Percentiles rank a stretch among this genome's conserved stretches.
These are phyloP conservation scores for Pogonus chalceus DNA, from an alignment of 1,140 invertebrate genomes.

Conservation along the genomic window DNA sequence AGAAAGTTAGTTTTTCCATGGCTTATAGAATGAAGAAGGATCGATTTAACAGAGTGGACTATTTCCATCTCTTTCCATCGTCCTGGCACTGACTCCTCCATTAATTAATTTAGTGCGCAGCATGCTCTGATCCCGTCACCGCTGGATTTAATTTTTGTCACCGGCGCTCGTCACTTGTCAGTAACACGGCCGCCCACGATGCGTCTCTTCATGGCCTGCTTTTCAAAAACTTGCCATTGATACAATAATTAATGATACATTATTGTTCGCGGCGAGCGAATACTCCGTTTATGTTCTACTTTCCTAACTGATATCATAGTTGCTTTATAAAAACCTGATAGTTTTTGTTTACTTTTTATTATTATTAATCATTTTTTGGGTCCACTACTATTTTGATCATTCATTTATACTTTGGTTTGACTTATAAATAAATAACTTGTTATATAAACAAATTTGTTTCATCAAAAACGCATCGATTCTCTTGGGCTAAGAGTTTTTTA, in stretches of 20 bases:
- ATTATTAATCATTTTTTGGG: too few relatives aligned
- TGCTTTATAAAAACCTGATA: too few relatives aligned
- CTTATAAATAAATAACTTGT: too few relatives aligned
- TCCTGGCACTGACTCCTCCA: not conserved
- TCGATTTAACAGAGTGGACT: not conserved
- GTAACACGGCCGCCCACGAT: not conserved
- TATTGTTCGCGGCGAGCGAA: too few relatives aligned
- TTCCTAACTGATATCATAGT: too few relatives aligned
- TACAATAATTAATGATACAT: constrained; percentile 4
- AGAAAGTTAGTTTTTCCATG: constrained; percentile 3
- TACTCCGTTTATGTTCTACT: too few relatives aligned
- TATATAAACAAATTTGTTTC: too few relatives aligned
- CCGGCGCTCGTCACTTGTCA: constrained; percentile 1
- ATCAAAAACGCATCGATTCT: too few relatives aligned
- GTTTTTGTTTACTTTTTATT: too few relatives aligned
- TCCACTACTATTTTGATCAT: too few relatives aligned
- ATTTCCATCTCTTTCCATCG: not conserved
- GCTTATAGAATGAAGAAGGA: not conserved
- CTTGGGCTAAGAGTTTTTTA: too few relatives aligned
- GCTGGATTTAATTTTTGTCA: constrained; percentile 5
- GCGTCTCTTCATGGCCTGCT: not conserved
- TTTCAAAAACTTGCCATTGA: constrained; percentile 7
- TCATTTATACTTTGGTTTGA: too few relatives aligned
- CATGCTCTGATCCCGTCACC: constrained; percentile 1
- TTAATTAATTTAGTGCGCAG: constrained; percentile 5